Evolutionary conservation across 2,888 invertebrate genomes (phyloP), one percentile per base, ranked within the genome.

Genomic region (Altica lythri): DNA sequence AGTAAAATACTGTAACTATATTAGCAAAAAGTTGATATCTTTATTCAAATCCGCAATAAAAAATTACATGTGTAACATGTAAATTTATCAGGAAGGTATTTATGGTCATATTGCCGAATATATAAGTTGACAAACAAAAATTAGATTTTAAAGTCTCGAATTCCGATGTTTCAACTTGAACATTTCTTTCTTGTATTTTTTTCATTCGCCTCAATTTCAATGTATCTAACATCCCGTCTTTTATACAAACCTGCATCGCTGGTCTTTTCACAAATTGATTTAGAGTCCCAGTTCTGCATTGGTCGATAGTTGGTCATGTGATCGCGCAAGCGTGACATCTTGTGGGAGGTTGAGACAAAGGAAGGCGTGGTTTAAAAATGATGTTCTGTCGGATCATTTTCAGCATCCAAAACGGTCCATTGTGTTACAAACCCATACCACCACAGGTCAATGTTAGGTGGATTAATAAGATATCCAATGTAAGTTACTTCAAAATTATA

Each of bases 291-390:
- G 57, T 17, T 55, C 58, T 57, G 61, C 47, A 73, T 73, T 74
- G 73, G 74, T 54, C 57, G 59, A 55, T 47, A 12, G 37, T 19
- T n/a, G 48, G 49, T 60, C 72, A 72, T 69, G 70, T 70, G 72
- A 63, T 27, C 60, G 69, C 73, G 75, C 74, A 70, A 59, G 74
- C 74, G 74, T 70, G 54, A 53, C 60, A 43, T 59, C 60, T 53
- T 58, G 68, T 68, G 70, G 73, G 70, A 71, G 72, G 72, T 57
- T 72, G 71, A 74, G 71, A 74, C 73, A 73, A 73, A 70, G 68
- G 70, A 57, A 62, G 75, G 75, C 72, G 75, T 65, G 65, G 66
- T 53, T 8, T 30, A 47, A 45, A 49, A 51, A 57, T 51, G 59
- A 50, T 52, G 51, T 30, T 38, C 40, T 45, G 34, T 27, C 35